These are phyloP conservation scores for Contarinia nasturtii DNA, from an alignment of 1,140 invertebrate species.

Conservation along the genomic window DNA sequence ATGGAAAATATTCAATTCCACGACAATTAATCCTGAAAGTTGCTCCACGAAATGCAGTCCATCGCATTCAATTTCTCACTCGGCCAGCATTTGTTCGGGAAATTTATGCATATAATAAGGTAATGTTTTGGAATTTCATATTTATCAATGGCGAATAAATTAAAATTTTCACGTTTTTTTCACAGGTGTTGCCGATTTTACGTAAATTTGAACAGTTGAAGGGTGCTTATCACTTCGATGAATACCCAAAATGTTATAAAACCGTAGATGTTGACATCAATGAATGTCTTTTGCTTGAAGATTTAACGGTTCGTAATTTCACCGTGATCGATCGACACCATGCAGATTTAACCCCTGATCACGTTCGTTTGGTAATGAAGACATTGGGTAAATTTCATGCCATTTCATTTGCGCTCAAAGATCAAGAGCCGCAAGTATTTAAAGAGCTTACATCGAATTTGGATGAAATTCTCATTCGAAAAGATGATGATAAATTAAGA, in stretches of 20 bases:
- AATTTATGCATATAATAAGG: slow-evolving; percentile 11
- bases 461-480: slow-evolving; percentile 4
- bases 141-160: too few relatives aligned
- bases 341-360: slow-evolving; percentile 18
- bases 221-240: slow-evolving; percentile 8
- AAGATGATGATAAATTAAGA: not conserved
- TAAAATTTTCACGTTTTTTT: not conserved
- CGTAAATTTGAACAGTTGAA: slow-evolving; percentile 10
- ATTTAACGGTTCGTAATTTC: slow-evolving; percentile 19
- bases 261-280: slow-evolving; percentile 9
- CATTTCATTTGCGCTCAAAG: slow-evolving; percentile 17
- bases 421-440: slow-evolving; percentile 12
- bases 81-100: slow-evolving; percentile 5
- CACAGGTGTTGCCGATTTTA: slow-evolving; percentile 8
- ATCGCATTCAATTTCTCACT: not conserved
- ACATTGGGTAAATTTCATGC: slow-evolving; percentile 24
- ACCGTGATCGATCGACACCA: slow-evolving; percentile 10
- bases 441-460: slow-evolving; percentile 7
- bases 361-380: slow-evolving; percentile 15
- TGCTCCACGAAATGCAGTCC: not conserved
- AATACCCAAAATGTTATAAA: slow-evolving; percentile 11
- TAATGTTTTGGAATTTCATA: slow-evolving; percentile 4
- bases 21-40: not conserved
- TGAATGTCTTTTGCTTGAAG: slow-evolving; percentile 22
- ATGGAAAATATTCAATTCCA: not conserved